Conservation (phyloP, 1,140 invertebrate species). For the Probaryconus sp. region DNA sequence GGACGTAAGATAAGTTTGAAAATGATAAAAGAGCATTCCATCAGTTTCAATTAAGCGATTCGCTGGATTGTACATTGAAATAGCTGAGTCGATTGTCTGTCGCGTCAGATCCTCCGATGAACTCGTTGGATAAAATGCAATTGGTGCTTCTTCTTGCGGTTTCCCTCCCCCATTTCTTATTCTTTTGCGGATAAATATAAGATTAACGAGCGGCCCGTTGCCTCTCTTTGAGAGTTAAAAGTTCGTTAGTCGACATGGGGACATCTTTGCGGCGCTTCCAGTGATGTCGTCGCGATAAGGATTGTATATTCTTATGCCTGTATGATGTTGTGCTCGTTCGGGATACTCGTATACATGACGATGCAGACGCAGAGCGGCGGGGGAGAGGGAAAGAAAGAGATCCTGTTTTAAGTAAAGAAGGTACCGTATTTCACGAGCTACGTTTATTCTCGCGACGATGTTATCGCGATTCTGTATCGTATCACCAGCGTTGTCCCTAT, state of each 20-base stretch:
- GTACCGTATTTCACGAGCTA: conserved; percentile 43
- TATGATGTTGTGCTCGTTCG: conserved; percentile 43
- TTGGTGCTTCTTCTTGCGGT: conserved; percentile 30
- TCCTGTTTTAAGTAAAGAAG: conserved; percentile 43
- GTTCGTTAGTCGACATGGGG: conserved; percentile 38
- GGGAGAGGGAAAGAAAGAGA: conserved; percentile 7
- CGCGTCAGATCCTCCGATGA: conserved; percentile 16
- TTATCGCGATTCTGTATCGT: conserved; percentile 43
- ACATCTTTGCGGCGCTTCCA: conserved; percentile 36
- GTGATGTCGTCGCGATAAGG: conserved; percentile 44
- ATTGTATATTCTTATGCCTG: conserved; percentile 48
- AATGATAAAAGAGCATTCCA: conserved; percentile 10
- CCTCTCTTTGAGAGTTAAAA: conserved; percentile 37
- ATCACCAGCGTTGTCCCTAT: conserved; percentile 26
- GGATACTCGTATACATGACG: conserved; percentile 39
- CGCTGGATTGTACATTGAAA: conserved; percentile 22
- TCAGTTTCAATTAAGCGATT: conserved; percentile 40
- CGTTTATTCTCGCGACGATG: conserved; percentile 42
- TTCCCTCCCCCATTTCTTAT: conserved; percentile 17
- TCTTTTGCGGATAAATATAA: conserved; percentile 36
- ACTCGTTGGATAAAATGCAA: conserved; percentile 42
- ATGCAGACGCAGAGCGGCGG: conserved; percentile 36
- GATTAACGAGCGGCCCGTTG: conserved; percentile 22
- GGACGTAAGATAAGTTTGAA: conserved; percentile 18
- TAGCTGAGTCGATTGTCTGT: conserved; percentile 2